Percentiles rank a stretch among this genome's conserved stretches.
Conservation (phyloP, 1,140 invertebrate species). For the Cotesia chilonis region DNA sequence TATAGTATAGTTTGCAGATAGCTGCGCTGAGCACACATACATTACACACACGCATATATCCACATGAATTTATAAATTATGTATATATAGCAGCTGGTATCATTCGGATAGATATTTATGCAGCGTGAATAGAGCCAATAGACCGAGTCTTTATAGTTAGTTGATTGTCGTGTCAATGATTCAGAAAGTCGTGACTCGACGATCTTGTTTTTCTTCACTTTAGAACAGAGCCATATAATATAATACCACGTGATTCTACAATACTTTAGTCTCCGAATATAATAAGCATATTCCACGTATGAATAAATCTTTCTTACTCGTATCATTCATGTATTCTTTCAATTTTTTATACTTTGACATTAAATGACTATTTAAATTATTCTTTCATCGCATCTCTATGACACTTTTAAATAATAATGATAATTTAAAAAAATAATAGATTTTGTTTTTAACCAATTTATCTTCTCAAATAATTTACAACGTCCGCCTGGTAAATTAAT, state of each 20-base stretch:
- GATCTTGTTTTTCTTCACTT: slow-evolving; percentile 24
- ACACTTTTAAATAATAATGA: background rate
- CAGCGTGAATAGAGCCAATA: slow-evolving; percentile 28
- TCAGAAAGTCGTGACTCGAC: slow-evolving; percentile 35
- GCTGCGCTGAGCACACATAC: background rate
- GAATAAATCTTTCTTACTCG: background rate
- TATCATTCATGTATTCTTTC: background rate
- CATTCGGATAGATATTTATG: slow-evolving; percentile 19
- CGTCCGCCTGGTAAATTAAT: background rate
- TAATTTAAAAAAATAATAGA: background rate
- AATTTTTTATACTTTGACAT: background rate
- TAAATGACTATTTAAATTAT: slow-evolving; percentile 2
- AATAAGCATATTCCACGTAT: background rate
- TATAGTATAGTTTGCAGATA: background rate
- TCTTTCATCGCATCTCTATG: background rate
- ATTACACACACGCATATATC: background rate
- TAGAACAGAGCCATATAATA: background rate
- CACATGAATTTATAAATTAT: background rate
- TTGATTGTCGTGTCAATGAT: slow-evolving; percentile 32
- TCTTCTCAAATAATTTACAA: slow-evolving; percentile 12
- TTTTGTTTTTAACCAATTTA: background rate
- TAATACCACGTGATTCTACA: slow-evolving; percentile 14
- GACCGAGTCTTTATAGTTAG: slow-evolving; percentile 27
- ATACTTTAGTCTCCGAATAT: background rate
- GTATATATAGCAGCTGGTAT: background rate